Conservation (phyloP, 1,140 invertebrate species). For the Probaryconus sp. region DNA sequence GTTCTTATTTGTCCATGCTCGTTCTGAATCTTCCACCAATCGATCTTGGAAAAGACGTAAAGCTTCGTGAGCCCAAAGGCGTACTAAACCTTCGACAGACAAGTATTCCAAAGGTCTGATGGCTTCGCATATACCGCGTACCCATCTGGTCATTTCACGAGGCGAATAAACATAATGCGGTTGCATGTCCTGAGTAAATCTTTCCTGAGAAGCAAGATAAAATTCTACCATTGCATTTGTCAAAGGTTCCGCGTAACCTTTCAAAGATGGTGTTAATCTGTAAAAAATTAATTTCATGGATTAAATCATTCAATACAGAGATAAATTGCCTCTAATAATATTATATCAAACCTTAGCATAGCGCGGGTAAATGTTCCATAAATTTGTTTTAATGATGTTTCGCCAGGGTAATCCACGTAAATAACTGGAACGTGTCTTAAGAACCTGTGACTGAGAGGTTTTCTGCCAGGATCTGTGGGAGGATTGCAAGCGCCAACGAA, state of each 20-base stretch:
- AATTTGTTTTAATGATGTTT: constrained; percentile 98
- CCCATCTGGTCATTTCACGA: constrained; percentile 99
- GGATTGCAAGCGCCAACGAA: constrained; percentile 99
- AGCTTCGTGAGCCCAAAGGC: constrained; percentile 99
- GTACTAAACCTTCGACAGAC: constrained; percentile 94
- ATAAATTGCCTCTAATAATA: neutral
- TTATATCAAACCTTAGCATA: constrained; percentile 86
- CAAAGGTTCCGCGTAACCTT: constrained; percentile 95
- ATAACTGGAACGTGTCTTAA: constrained; percentile 98
- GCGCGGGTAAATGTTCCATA: constrained; percentile 99
- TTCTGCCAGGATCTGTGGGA: constrained; percentile 98
- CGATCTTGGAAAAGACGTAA: constrained; percentile 97
- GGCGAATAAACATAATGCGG: constrained; percentile 99
- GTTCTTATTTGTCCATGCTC: constrained; percentile 99
- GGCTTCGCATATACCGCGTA: constrained; percentile 99
- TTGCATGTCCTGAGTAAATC: constrained; percentile 99
- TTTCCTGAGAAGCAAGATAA: constrained; percentile 97
- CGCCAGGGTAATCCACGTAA: constrained; percentile 99
- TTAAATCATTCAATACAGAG: constrained; percentile 4
- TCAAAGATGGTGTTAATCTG: constrained; percentile 89
- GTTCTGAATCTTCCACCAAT: constrained; percentile 95
- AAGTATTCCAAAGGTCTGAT: constrained; percentile 95
- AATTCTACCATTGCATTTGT: constrained; percentile 99
- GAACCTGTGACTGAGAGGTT: constrained; percentile 96
- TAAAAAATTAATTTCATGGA: neutral